Conservation (phyloP, 2,113 vertebrate species). For the Pantherophis guttatus region DNA sequence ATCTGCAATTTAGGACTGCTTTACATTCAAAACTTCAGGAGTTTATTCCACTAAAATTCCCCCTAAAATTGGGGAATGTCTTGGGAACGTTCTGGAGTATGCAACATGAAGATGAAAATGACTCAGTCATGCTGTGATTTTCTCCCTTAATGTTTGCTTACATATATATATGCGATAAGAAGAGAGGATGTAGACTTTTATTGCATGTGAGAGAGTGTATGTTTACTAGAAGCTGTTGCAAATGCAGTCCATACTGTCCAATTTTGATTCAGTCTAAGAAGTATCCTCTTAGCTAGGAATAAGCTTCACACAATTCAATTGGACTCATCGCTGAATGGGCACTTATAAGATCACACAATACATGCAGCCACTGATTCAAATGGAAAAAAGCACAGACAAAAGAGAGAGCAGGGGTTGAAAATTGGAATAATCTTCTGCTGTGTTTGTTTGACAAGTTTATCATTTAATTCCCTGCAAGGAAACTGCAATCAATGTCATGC, state of each 20-base stretch:
- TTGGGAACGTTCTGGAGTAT: not conserved
- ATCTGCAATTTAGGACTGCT: not conserved
- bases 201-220: not conserved
- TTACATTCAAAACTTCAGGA: not conserved
- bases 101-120: not conserved
- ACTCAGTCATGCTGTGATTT: not conserved
- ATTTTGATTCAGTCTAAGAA: not conserved
- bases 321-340: not conserved
- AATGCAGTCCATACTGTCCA: not conserved
- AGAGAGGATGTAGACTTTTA: not conserved
- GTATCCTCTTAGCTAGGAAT: not conserved
- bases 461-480: not conserved
- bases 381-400: not conserved
- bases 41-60: not conserved
- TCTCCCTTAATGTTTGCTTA: not conserved
- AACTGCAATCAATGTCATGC: not conserved
- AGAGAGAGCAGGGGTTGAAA: not conserved
- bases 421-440: not conserved
- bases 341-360: not conserved
- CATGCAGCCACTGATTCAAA: not conserved
- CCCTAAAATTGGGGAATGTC: not conserved
- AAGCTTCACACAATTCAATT: not conserved
- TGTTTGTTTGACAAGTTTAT: not conserved
- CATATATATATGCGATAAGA: not conserved
- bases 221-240: not conserved